These are phyloP conservation scores for Sinocyclocheilus rhinocerous DNA, from an alignment of 2,113 vertebrate species.

Conservation along the genomic window DNA sequence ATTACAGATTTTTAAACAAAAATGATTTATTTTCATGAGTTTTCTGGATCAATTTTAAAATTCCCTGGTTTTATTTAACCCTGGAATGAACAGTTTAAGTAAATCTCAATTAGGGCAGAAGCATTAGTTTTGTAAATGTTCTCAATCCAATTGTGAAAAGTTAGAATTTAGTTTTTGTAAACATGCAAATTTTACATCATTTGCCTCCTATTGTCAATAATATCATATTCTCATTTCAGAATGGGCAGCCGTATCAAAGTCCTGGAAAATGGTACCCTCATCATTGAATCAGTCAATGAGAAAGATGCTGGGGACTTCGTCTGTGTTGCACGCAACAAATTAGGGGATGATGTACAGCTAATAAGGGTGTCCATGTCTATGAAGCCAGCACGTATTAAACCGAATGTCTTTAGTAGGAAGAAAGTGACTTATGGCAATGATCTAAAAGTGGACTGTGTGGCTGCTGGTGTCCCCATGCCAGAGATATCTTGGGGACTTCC, in stretches of 20 bases:
- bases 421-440: conserved; percentile 85
- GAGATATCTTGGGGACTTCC: conserved; percentile 93
- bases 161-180: too few species aligned
- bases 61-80: too few species aligned
- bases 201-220: not conserved
- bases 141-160: too few species aligned
- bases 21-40: too few species aligned
- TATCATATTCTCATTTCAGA: conserved; percentile 67
- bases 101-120: too few species aligned
- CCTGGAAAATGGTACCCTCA: conserved; percentile 86
- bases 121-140: too few species aligned
- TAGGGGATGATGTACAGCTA: conserved; percentile 85
- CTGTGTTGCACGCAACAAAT: conserved; percentile 87
- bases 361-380: conserved; percentile 85
- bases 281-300: conserved; percentile 81
- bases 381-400: conserved; percentile 90
- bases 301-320: conserved; percentile 90
- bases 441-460: conserved; percentile 91
- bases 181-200: not conserved
- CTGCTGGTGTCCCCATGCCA: conserved; percentile 86
- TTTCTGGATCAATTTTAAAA: too few species aligned
- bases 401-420: conserved; percentile 79
- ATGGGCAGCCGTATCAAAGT: conserved; percentile 85
- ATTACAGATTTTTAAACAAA: too few species aligned
- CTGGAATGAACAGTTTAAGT: too few species aligned